Evolutionary conservation across 2,113 vertebrate genomes (phyloP), one percentile per base, ranked within the genome.

Genomic region (Esox niger): DNA sequence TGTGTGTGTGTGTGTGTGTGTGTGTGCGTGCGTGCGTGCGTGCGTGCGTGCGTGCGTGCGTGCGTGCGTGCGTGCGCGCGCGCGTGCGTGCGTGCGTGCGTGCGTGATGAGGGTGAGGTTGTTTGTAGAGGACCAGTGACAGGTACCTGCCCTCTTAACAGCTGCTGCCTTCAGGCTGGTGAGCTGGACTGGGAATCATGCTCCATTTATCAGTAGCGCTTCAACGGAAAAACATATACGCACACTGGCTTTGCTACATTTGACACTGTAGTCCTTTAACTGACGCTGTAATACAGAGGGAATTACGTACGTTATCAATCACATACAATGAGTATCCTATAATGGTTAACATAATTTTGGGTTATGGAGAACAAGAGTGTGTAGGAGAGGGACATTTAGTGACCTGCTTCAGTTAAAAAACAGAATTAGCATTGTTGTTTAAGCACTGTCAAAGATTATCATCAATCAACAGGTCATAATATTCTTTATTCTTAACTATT

Each of bases 151-250:
- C 69, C 62, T 60, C 29, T 69, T 71, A 79, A 71, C 77, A 82
- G 75, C 81, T 82, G 81, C 56, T 80, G 73, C 68, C 66, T 69
- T 78, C 64, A 21, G 75, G 72, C 66, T 69, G 33, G 49, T 65
- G 62, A 25, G 26, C 59, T 20, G 23, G 55, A 38, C 52, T 56
- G 33, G 27, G 26, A 62, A 23, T n/a, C 26, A 35, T 9, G 59
- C 26, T 69, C 31, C 26, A 56, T 69, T 66, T 61, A 69, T 62
- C 33, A 62, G n/a, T 20, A 31, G 10, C 9, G 31, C 61, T 63
- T 49, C 43, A 35, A 38, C 31, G 29, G 43, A 64, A 61, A 35
- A 20, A 61, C 30, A 60, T n/a, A 29, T n/a, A 38, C 6, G 23
- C 3, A 31, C 17, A 60, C 31, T 33, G 8, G 23, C 59, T 6